A percentile compares a stretch with the other conserved stretches of the same genome.
These are phyloP conservation scores for Dolichallabes microphthalmus DNA, from an alignment of 2,113 vertebrate genomes.

Conservation along the genomic window DNA sequence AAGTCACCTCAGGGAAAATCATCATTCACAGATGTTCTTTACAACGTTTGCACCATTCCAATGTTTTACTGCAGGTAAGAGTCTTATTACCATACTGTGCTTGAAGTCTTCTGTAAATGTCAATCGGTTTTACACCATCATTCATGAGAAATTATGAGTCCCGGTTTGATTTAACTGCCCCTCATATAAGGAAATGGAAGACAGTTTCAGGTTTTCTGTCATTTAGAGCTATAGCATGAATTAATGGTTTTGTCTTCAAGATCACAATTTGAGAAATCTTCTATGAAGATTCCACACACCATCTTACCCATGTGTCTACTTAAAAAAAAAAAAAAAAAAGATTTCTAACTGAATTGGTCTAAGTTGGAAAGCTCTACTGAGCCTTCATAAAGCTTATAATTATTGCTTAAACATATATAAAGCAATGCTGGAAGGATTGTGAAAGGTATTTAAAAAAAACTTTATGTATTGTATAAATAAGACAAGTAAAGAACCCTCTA, in stretches of 20 bases:
- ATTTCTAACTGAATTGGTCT: background rate
- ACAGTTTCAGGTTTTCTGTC: background rate
- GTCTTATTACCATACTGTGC: no score
- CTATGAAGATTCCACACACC: background rate
- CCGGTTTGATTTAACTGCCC: no score
- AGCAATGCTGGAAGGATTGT: background rate
- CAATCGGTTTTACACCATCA: no score
- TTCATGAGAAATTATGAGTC: no score
- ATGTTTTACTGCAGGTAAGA: no score
- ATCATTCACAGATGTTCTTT: no score
- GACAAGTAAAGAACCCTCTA: background rate
- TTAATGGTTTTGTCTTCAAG: background rate
- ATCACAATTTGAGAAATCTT: background rate
- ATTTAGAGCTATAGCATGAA: background rate
- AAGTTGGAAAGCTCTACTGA: background rate
- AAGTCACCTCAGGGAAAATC: no score
- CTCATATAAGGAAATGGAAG: background rate
- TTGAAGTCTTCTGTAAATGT: no score
- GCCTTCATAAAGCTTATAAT: background rate
- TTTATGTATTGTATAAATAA: background rate
- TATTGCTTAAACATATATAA: conserved; percentile 2
- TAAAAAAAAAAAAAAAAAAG: background rate
- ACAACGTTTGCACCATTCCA: no score
- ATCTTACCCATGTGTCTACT: background rate
- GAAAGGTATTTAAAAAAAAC: background rate